phyloP scores from a whole-genome alignment of 2,888 invertebrate species.

The Anoncus sp. region DNA sequence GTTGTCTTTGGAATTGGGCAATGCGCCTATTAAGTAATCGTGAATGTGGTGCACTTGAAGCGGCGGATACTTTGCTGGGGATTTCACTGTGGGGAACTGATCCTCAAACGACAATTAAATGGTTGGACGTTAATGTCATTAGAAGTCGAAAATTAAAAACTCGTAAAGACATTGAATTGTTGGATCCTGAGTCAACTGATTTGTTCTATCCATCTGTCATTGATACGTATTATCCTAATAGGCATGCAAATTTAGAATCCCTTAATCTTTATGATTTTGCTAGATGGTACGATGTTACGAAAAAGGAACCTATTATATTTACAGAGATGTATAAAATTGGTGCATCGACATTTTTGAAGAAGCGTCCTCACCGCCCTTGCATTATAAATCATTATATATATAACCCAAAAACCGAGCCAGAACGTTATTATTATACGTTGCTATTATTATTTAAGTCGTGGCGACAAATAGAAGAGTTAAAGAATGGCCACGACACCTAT shows the following conservation, averaged over 20 bases:
- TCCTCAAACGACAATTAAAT: slow-evolving; percentile 70
- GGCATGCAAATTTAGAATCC: slow-evolving; percentile 60
- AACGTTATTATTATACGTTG: slow-evolving; percentile 59
- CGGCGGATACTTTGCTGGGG: slow-evolving; percentile 71
- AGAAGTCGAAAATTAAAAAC: slow-evolving; percentile 3
- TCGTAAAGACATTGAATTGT: slow-evolving; percentile 17
- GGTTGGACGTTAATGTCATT: slow-evolving; percentile 33
- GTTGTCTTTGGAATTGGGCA: slow-evolving; percentile 70
- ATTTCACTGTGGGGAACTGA: slow-evolving; percentile 74
- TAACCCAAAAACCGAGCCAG: slow-evolving; percentile 57
- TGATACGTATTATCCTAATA: slow-evolving; percentile 54
- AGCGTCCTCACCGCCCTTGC: slow-evolving; percentile 65
- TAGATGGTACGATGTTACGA: slow-evolving; percentile 52
- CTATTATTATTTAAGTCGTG: slow-evolving; percentile 64
- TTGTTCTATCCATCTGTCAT: slow-evolving; percentile 50
- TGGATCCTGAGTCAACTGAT: slow-evolving; percentile 52
- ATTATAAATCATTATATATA: slow-evolving; percentile 72
- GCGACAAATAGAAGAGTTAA: slow-evolving; percentile 62
- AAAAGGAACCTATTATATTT: neutral
- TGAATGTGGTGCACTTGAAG: slow-evolving; percentile 75
- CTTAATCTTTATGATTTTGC: slow-evolving; percentile 59
- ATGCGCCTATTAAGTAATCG: slow-evolving; percentile 70
- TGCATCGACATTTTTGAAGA: slow-evolving; percentile 62
- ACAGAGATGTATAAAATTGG: slow-evolving; percentile 35
- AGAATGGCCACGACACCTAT: slow-evolving; percentile 49